These are phyloP conservation scores for Acanthacorydalis orientalis DNA, from an alignment of 2,888 invertebrate genomes.

Conservation along the genomic window DNA sequence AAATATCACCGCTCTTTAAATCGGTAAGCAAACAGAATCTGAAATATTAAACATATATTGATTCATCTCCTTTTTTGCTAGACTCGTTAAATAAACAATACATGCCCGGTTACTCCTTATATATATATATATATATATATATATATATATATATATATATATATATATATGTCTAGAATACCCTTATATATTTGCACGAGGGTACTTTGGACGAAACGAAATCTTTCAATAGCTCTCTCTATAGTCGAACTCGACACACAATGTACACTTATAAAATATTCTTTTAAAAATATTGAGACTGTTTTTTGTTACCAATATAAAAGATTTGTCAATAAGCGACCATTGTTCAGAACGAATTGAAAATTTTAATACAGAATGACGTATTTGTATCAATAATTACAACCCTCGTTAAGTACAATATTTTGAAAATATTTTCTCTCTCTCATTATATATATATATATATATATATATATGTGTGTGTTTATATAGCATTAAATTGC, in stretches of 20 bases:
- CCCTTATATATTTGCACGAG: not conserved
- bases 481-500: no score
- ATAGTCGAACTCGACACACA: not conserved
- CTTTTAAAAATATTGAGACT: constrained; percentile 1
- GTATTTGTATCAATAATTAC: not conserved
- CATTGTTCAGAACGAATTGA: not conserved
- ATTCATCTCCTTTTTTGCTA: not conserved
- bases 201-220: not conserved
- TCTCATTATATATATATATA: no score
- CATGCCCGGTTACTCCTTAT: not conserved
- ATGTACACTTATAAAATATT: not conserved
- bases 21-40: constrained; percentile 1
- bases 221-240: not conserved
- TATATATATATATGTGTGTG: no score
- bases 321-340: not conserved
- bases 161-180: not conserved
- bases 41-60: constrained; percentile 5
- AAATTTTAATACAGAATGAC: not conserved
- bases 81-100: not conserved
- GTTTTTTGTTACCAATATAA: not conserved
- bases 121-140: no score
- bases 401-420: not conserved
- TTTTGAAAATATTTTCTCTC: no score
- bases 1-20: not conserved
- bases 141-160: no score